Percentiles rank a stretch among this genome's conserved stretches.
Evolutionary conservation across 1,140 invertebrate genomes (phyloP).

Genomic region (Trichonephila inaurata): DNA sequence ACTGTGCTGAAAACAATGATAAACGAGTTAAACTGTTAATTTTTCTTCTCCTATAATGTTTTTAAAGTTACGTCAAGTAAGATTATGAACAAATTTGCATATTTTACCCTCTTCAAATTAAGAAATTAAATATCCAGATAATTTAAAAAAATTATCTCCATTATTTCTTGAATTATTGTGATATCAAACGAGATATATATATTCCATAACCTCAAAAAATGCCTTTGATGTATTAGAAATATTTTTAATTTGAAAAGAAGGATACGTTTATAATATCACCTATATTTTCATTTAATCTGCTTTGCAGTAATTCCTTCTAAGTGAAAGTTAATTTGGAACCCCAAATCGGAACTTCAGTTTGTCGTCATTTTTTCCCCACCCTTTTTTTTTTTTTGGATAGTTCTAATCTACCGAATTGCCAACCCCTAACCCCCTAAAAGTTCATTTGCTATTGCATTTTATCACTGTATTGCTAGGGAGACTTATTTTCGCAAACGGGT

Average conservation of each 20-base stretch:
- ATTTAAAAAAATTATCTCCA: neutral
- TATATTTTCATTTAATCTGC: neutral
- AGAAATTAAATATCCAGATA: neutral
- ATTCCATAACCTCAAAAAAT: neutral
- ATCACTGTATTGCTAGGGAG: neutral
- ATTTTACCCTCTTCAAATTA: neutral
- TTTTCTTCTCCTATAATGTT: no score
- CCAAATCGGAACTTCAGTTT: neutral
- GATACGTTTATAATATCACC: neutral
- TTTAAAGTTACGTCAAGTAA: no score
- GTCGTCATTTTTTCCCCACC: neutral
- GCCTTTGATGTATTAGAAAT: neutral
- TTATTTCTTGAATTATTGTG: neutral
- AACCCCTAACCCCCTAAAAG: neutral
- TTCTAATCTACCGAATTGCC: neutral
- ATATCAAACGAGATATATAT: neutral
- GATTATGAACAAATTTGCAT: neutral
- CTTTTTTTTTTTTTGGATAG: neutral
- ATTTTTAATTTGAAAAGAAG: neutral
- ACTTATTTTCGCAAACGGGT: neutral
- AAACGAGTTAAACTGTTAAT: no score
- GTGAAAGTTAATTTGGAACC: slow-evolving; percentile 18
- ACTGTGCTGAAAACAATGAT: no score
- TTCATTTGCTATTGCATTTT: neutral
- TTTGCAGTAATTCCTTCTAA: neutral